These are phyloP conservation scores for Drosophila virilis DNA, from an alignment of 1,140 invertebrate genomes.

Conservation along the genomic window DNA sequence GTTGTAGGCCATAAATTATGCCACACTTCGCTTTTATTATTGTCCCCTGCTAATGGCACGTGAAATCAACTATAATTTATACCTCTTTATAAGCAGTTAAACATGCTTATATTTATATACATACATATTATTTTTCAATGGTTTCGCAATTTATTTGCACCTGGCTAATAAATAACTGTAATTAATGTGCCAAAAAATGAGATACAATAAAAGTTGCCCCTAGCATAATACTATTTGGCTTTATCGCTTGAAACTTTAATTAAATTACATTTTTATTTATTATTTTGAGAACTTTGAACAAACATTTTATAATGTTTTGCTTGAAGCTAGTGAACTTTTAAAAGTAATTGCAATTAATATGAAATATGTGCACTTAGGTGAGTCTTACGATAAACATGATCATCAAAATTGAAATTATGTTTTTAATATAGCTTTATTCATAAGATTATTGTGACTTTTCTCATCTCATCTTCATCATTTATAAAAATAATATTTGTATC, in stretches of 20 bases:
- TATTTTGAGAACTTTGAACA: conserved; percentile 25
- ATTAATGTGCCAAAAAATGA: conserved; percentile 45
- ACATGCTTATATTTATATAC: conserved; percentile 36
- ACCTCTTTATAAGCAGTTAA: conserved; percentile 36
- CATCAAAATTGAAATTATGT: no score
- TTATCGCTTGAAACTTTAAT: conserved; percentile 22
- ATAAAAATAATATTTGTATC: no score
- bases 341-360: no score
- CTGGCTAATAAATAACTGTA: conserved; percentile 51
- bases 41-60: conserved; percentile 37
- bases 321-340: neutral
- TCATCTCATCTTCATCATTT: no score
- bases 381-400: no score
- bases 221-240: neutral
- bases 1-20: conserved; percentile 53
- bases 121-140: conserved; percentile 21
- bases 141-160: conserved; percentile 43
- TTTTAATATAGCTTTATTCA: no score
- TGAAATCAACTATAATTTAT: conserved; percentile 53
- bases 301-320: neutral
- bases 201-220: conserved; percentile 5
- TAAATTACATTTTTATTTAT: conserved; percentile 4
- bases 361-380: no score
- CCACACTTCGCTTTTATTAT: conserved; percentile 38
- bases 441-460: no score